Percentiles rank a stretch among this genome's conserved stretches.
These are phyloP conservation scores for Parotocinclus haroldoi DNA, from an alignment of 2,797 vertebrate species.

Conservation along the genomic window DNA sequence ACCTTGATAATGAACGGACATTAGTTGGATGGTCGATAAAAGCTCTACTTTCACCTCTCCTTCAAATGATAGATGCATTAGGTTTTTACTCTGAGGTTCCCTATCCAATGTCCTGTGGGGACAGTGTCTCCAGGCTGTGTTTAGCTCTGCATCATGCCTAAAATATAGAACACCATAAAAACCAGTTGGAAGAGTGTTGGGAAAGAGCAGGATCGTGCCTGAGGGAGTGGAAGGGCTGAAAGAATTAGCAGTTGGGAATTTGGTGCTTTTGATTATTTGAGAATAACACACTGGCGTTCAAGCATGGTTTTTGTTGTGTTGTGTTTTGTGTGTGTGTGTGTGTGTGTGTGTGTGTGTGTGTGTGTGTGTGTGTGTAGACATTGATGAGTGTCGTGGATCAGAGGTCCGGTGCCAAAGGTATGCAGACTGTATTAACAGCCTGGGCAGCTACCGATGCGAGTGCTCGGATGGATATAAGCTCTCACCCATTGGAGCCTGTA, in stretches of 20 bases:
- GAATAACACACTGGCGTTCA: no score
- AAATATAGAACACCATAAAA: no score
- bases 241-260: no score
- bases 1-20: no score
- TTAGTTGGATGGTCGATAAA: no score
- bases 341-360: no score
- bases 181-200: no score
- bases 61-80: conserved; percentile 36
- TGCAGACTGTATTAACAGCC: conserved; percentile 81
- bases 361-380: conserved; percentile 61
- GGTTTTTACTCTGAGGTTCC: not conserved
- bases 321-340: no score
- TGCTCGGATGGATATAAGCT: conserved; percentile 78
- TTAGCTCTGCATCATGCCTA: not conserved
- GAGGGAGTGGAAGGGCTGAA: no score
- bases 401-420: conserved; percentile 78
- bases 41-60: not conserved
- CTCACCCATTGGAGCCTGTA: conserved; percentile 73
- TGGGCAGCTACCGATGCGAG: conserved; percentile 81
- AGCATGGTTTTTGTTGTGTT: no score
- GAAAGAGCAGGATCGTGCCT: no score
- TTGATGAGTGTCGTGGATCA: conserved; percentile 78
- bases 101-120: conserved; percentile 7
- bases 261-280: no score
- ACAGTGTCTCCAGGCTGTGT: conserved; percentile 11